phyloP scores from a whole-genome alignment of 2,888 invertebrate species.

The Nomada goodeniana region DNA sequence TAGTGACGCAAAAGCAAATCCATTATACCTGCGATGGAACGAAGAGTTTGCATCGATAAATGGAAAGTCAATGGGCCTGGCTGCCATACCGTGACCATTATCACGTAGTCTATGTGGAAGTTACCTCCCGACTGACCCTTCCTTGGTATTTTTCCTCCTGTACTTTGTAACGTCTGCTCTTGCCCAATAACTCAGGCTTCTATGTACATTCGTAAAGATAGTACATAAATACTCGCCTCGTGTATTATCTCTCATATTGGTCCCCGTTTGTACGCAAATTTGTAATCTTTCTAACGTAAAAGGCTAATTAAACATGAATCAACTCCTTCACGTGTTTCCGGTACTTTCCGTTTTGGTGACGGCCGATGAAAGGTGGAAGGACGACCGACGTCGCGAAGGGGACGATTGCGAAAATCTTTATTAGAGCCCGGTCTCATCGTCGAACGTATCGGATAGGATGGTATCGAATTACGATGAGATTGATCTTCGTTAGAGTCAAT shows the following conservation, averaged over 20 bases:
- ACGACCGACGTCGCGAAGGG: background rate
- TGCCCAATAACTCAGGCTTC: background rate
- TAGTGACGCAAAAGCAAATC: slow-evolving; percentile 59
- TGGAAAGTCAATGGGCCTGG: slow-evolving; percentile 71
- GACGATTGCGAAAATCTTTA: slow-evolving; percentile 9
- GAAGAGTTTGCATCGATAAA: slow-evolving; percentile 43
- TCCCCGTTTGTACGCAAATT: background rate
- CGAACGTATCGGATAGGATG: background rate
- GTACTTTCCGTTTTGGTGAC: background rate
- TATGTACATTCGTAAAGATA: background rate
- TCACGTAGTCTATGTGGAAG: slow-evolving; percentile 65
- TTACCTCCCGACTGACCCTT: background rate
- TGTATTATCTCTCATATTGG: background rate
- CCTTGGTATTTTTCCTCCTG: slow-evolving; percentile 2
- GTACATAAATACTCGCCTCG: background rate
- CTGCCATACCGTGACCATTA: slow-evolving; percentile 54
- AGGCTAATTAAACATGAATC: too few species aligned
- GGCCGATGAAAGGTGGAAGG: background rate
- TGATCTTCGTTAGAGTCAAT: slow-evolving; percentile 64
- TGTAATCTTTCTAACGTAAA: too few species aligned
- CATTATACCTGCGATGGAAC: slow-evolving; percentile 41
- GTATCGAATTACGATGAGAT: slow-evolving; percentile 58
- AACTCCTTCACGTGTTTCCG: background rate
- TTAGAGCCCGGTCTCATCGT: background rate
- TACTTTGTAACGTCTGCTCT: too few species aligned